Evolutionary conservation across 1,140 invertebrate genomes (phyloP).

Genomic region (Cotesia chilonis): DNA sequence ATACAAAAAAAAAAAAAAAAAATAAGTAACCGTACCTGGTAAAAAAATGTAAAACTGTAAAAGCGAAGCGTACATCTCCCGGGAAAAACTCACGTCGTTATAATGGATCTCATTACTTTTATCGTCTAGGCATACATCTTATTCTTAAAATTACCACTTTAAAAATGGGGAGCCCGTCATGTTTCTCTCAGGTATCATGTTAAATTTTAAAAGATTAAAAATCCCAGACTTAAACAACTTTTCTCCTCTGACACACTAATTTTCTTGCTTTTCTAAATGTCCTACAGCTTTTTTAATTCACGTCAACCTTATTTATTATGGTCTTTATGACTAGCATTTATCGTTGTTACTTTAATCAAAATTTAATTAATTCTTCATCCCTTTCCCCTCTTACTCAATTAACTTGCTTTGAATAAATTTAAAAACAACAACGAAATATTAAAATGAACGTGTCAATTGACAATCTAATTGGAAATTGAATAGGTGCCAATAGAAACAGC

Average conservation of each 20-base stretch:
- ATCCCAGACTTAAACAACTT: constrained; percentile 17
- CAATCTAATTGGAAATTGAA: too few relatives aligned
- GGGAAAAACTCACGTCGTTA: constrained; percentile 57
- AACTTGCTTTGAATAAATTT: too few relatives aligned
- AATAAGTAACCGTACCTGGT: constrained; percentile 8
- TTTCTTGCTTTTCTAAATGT: neutral
- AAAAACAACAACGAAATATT: too few relatives aligned
- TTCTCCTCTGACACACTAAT: neutral
- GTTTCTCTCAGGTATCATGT: constrained; percentile 2
- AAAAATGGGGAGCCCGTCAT: too few relatives aligned
- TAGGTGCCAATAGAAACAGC: too few relatives aligned
- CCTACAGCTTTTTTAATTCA: too few relatives aligned
- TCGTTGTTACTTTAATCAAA: too few relatives aligned
- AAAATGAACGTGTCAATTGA: too few relatives aligned
- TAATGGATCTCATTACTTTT: constrained; percentile 66
- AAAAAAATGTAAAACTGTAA: constrained; percentile 8
- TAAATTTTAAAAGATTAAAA: constrained; percentile 18
- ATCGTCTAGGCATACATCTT: constrained; percentile 61
- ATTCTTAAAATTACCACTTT: constrained; percentile 54
- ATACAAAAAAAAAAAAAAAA: neutral
- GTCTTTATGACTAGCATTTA: too few relatives aligned
- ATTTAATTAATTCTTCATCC: too few relatives aligned
- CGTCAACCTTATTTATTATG: too few relatives aligned
- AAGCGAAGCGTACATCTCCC: constrained; percentile 39
- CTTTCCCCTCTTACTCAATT: too few relatives aligned